Base-by-base conservation (phyloP, 2,113 vertebrate species). In the Cisticola juncidis region DNA sequence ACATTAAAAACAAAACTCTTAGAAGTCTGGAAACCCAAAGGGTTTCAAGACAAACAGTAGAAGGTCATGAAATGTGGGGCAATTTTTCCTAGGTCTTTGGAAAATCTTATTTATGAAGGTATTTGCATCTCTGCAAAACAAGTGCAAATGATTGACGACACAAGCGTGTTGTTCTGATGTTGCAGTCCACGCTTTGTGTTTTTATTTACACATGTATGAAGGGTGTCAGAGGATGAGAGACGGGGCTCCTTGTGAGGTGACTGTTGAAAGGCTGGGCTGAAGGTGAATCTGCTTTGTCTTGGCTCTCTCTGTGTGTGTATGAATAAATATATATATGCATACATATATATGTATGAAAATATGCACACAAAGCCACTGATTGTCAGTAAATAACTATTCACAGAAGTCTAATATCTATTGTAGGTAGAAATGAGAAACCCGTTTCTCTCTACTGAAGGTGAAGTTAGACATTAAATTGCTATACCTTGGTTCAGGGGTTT, bases 331-430 rank as follows among this genome's bases (percentile, higher is more conserved):
- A 66, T 53, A 66, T 50, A 66, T 45, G 23, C 17, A 89, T 80
- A 64, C 9, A 72, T 51, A 58, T 69, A n/a, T 53, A 65, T 85
- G 38, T 36, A 73, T 86, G 76, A 77, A 92, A 88, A 83, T 57
- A 54, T 2, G 20, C 31, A 53, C 71, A 83, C 23, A 86, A 81
- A 93, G 71, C 42, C n/a, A 56, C 83, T 86, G 80, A 80, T 88
- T 86, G 68, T 90, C 76, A 83, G 71, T 54, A 94, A 88, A 57
- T 82, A 60, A 20, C 62, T 85, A 22, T 77, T 68, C 54, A 48
- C 36, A 91, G 60, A 66, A 84, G 69, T 58, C 61, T 64, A 31
- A 31, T 57, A 16, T 36, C 69, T 86, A 25, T 36, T 70, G 6
- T 36, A 56, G 70, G 33, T 23, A 53, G 47, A 88, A 79, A 68